Percentiles rank a stretch among this genome's conserved stretches.
These are phyloP conservation scores for Plusia festucae DNA, from an alignment of 2,888 invertebrate genomes.

Conservation along the genomic window DNA sequence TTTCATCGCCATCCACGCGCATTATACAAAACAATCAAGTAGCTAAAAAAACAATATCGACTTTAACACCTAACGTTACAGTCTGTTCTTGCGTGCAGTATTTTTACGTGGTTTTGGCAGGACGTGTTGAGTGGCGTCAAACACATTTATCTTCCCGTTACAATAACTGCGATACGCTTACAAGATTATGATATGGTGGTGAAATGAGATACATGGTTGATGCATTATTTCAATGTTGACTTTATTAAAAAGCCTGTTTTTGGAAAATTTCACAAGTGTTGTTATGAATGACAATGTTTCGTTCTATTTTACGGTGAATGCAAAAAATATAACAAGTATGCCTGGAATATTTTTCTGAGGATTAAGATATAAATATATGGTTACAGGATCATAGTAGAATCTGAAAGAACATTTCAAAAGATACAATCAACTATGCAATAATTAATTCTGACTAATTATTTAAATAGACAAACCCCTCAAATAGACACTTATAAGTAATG, in stretches of 20 bases:
- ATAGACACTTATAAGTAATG: neutral
- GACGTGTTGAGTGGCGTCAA: conserved; percentile 59
- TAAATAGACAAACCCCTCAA: neutral
- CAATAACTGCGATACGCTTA: conserved; percentile 52
- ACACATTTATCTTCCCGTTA: conserved; percentile 54
- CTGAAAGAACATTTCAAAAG: no score
- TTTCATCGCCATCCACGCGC: neutral
- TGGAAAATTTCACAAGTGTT: neutral
- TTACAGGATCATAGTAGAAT: no score
- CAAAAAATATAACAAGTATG: no score
- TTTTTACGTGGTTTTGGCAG: conserved; percentile 48
- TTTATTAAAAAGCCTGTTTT: neutral
- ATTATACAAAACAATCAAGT: conserved; percentile 25
- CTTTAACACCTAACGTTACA: conserved; percentile 40
- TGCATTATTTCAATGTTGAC: conserved; percentile 8
- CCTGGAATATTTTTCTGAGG: no score
- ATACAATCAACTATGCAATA: no score
- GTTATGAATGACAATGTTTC: neutral
- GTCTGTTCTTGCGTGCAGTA: conserved; percentile 36
- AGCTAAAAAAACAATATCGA: conserved; percentile 20
- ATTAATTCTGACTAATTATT: no score
- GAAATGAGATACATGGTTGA: conserved; percentile 13
- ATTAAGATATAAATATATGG: no score
- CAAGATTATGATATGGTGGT: conserved; percentile 42
- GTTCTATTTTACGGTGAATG: no score